Conservation (phyloP, 2,797 vertebrate genomes). For the Chiloscyllium punctatum region DNA sequence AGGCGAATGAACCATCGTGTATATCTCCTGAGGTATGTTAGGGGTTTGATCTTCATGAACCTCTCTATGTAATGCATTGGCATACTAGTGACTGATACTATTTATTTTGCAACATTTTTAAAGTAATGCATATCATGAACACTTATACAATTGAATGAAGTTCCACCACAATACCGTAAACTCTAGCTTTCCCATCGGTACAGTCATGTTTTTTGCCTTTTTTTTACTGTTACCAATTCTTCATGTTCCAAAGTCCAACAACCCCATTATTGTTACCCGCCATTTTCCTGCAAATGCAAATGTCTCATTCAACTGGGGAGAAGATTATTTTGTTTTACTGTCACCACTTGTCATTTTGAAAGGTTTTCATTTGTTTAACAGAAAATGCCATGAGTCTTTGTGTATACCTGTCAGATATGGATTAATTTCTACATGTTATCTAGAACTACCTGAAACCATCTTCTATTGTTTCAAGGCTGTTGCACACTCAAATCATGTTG, state of each 20-base stretch:
- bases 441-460: too few species aligned
- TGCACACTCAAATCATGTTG: too few species aligned
- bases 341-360: not conserved
- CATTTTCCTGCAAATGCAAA: not conserved
- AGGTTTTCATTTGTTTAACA: not conserved
- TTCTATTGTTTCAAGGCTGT: too few species aligned
- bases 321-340: not conserved
- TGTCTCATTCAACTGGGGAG: not conserved
- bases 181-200: not conserved
- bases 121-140: not conserved
- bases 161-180: not conserved
- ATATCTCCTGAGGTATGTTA: slow-evolving; percentile 80
- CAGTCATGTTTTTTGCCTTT: not conserved
- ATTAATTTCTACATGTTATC: too few species aligned
- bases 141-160: not conserved
- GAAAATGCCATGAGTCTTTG: not conserved
- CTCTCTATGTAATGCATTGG: not conserved
- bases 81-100: not conserved
- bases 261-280: not conserved
- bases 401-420: too few species aligned
- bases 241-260: not conserved
- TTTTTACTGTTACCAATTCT: not conserved
- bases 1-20: slow-evolving; percentile 84
- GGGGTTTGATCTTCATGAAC: not conserved
- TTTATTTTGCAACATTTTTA: not conserved